Evolutionary conservation across 2,113 vertebrate species (phyloP), one percentile per base, ranked within the genome.

Genomic region (Corydoras maculifer): DNA sequence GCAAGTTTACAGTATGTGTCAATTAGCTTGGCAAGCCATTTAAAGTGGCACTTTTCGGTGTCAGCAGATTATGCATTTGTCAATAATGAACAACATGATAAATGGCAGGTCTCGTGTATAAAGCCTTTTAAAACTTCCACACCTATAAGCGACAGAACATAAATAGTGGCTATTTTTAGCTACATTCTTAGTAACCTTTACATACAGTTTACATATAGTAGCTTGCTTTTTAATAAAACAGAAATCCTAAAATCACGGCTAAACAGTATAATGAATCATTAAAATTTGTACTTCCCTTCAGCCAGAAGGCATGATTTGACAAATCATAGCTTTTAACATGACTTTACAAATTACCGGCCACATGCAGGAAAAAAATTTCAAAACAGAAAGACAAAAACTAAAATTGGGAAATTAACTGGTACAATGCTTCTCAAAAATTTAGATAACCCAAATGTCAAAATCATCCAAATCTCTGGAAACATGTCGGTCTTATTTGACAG

Each of bases 31-130:
- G 60, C 15, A 65, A 15, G 65, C 8, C 13, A 50, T 58, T 79
- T 57, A 68, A 74, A 73, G 69, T 65, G 60, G 53, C 54, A 71
- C 65, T 70, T 82, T 75, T 59, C 58, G 75, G 30, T 69, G 31
- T 75, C 76, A 74, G 69, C 71, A 76, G 55, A 63, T 75, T 74
- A 76, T 75, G 68, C 7, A 3, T 74, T 74, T 75, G 71, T 65
- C 78, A 82, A 82, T 75, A 79, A 55, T 58, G 62, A 58, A 55
- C 72, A 72, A 65, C 64, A n/a, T 77, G 61, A 79, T 74, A 57
- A 60, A 79, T 79, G 72, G 54, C 5, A 35, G 64, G 29, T 64
- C 68, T 60, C 43, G 5, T 66, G 59, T 62, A 50, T 70, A 54
- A 78, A 74, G 51, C 35, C 58, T 7, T 68, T 49, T 74, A 51